These are phyloP conservation scores for Characodon lateralis DNA, from an alignment of 2,797 vertebrate species.

Conservation along the genomic window DNA sequence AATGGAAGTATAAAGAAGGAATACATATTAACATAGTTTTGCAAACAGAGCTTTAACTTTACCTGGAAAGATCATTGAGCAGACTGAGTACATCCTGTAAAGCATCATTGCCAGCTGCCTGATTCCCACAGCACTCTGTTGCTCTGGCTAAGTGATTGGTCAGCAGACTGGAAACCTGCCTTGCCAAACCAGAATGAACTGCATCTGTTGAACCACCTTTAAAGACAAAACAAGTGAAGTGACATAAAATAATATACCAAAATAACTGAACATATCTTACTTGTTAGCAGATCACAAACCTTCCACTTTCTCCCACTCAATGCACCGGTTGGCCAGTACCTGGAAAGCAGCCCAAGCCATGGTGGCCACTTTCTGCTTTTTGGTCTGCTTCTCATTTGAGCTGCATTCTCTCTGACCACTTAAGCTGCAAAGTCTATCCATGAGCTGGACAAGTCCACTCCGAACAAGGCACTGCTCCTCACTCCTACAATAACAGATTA, in stretches of 20 bases:
- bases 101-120: slow-evolving; percentile 96
- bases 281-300: slow-evolving; percentile 74
- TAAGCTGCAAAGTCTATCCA: slow-evolving; percentile 95
- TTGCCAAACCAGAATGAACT: slow-evolving; percentile 95
- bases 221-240: not conserved
- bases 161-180: slow-evolving; percentile 95
- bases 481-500: slow-evolving; percentile 81
- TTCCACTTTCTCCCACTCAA: slow-evolving; percentile 99
- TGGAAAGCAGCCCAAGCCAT: slow-evolving; percentile 99
- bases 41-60: slow-evolving; percentile 17
- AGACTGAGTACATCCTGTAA: slow-evolving; percentile 97
- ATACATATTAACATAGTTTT: slow-evolving; percentile 2
- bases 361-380: slow-evolving; percentile 97
- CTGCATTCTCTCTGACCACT: slow-evolving; percentile 94
- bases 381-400: slow-evolving; percentile 96
- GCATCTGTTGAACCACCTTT: slow-evolving; percentile 95
- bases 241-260: not conserved
- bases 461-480: slow-evolving; percentile 98
- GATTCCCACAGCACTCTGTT: slow-evolving; percentile 96
- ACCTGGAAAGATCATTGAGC: slow-evolving; percentile 97
- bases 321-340: slow-evolving; percentile 96
- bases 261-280: not conserved
- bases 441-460: slow-evolving; percentile 95
- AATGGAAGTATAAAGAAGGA: not conserved
- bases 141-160: slow-evolving; percentile 97